phyloP scores from a whole-genome alignment of 2,113 vertebrate genomes.

The Typhlomys cinereus region DNA sequence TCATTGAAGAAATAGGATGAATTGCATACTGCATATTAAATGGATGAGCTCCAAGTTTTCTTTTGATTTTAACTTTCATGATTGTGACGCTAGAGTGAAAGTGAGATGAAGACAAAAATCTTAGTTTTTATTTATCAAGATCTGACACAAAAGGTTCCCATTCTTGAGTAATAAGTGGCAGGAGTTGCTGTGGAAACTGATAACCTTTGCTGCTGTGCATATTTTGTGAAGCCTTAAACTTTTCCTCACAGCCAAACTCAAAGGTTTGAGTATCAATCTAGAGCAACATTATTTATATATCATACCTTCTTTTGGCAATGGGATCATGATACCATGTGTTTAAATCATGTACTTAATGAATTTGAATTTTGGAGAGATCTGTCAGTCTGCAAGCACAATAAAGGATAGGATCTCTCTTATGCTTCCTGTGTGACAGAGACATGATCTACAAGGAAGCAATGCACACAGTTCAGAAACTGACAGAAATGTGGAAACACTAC shows the following conservation, averaged over 20 bases:
- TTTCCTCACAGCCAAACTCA: not conserved
- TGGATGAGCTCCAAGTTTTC: not conserved
- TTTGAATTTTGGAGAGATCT: conserved; percentile 1
- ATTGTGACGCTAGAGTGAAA: not conserved
- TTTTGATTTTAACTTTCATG: not conserved
- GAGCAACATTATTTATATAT: not conserved
- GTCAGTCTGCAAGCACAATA: not conserved
- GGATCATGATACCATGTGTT: not conserved
- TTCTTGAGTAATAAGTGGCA: conserved; percentile 41
- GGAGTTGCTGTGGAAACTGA: not conserved
- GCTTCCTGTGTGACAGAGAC: not conserved
- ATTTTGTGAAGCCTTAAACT: conserved; percentile 24
- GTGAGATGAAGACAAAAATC: not conserved
- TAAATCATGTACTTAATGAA: not conserved
- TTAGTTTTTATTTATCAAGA: not conserved
- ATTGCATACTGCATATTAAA: not conserved
- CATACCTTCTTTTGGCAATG: not conserved
- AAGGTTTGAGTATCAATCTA: not conserved
- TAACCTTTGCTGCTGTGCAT: not conserved
- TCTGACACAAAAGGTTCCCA: not conserved
- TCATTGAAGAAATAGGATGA: not conserved
- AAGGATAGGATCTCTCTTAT: not conserved
- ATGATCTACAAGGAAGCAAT: not conserved
- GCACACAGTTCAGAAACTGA: not conserved
- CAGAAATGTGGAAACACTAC: not conserved